These are phyloP conservation scores for Wiebesia pumilae DNA, from an alignment of 1,140 invertebrate genomes.

Conservation along the genomic window DNA sequence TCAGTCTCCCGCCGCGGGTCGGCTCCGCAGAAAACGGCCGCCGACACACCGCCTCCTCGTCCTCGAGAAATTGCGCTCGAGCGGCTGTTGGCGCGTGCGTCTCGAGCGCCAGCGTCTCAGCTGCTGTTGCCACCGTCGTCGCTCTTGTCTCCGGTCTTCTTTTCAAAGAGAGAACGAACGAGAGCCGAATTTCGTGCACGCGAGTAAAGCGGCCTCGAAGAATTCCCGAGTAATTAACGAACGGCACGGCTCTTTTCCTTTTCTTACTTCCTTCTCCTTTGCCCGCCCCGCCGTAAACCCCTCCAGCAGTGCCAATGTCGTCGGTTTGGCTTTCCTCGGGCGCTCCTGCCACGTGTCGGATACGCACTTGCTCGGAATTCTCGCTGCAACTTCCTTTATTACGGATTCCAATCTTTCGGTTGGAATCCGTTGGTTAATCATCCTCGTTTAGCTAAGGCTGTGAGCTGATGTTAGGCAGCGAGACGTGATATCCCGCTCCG, in stretches of 20 bases:
- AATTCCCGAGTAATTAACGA: conserved; percentile 48
- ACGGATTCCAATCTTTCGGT: no score
- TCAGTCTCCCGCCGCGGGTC: background rate
- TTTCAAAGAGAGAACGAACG: conserved; percentile 12
- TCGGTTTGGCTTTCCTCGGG: background rate
- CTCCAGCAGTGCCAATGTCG: no score
- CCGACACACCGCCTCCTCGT: background rate
- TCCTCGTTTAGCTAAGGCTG: no score
- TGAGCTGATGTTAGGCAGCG: no score
- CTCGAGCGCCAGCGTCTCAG: conserved; percentile 36
- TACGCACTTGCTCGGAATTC: no score
- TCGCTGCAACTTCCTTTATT: no score
- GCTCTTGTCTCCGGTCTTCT: background rate
- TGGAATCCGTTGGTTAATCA: no score
- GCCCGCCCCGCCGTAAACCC: background rate
- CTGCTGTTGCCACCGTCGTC: conserved; percentile 29
- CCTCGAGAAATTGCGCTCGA: conserved; percentile 23
- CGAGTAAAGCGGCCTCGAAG: conserved; percentile 20
- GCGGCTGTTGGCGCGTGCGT: conserved; percentile 40
- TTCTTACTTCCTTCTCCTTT: background rate
- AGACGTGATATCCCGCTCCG: no score
- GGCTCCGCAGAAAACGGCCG: conserved; percentile 22
- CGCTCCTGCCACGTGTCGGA: background rate
- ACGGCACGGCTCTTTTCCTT: background rate
- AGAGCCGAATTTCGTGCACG: conserved; percentile 40